Evolutionary conservation across 1,140 invertebrate species (phyloP).

Genomic region (Pseudachorutes palmiensis): DNA sequence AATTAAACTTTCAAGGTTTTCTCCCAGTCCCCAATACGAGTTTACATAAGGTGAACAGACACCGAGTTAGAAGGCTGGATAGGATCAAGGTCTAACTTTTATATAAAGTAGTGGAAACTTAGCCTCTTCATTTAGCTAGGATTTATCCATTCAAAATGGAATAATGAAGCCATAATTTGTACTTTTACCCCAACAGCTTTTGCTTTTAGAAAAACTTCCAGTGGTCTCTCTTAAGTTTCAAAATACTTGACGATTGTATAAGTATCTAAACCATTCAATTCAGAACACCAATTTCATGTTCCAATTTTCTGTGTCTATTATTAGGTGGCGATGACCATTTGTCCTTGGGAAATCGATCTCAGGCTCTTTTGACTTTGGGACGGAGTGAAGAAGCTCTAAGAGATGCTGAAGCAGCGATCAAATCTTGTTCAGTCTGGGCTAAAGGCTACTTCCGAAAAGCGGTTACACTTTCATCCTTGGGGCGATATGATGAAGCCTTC

Average conservation of each 20-base stretch:
- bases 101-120: no score
- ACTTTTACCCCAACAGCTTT: no score
- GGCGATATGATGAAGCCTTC: slow-evolving; percentile 59
- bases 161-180: no score
- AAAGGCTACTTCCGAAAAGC: slow-evolving; percentile 64
- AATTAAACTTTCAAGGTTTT: no score
- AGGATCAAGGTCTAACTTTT: no score
- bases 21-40: no score
- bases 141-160: no score
- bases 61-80: no score
- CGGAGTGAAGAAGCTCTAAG: slow-evolving; percentile 57
- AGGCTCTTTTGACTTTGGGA: slow-evolving; percentile 55
- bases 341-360: slow-evolving; percentile 58
- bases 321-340: slow-evolving; percentile 60
- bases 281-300: neutral
- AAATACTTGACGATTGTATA: neutral
- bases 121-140: no score
- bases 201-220: neutral
- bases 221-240: neutral
- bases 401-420: slow-evolving; percentile 60
- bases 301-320: slow-evolving; percentile 15
- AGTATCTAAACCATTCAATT: neutral
- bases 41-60: no score
- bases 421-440: slow-evolving; percentile 59
- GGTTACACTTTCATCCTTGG: slow-evolving; percentile 53